Base-by-base conservation (phyloP, 2,113 vertebrate genomes). In the Platysternon megacephalum region DNA sequence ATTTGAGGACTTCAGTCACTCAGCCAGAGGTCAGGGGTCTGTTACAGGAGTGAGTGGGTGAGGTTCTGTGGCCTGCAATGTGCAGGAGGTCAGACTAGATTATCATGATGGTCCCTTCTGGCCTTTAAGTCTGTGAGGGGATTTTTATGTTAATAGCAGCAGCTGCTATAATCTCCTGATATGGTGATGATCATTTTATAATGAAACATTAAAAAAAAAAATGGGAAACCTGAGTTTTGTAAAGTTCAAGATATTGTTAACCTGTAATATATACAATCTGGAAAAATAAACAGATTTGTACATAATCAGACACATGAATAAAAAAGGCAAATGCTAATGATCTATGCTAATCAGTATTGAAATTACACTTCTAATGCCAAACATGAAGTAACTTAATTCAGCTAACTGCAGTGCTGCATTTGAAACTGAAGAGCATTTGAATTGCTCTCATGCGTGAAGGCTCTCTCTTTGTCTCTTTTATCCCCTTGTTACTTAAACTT, bases 401-500 rank as follows among this genome's bases (percentile, higher is more conserved):
- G 14, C 91, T 93, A 85, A 93, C 93, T 44, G 53, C 89, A 88
- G 89, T 52, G 91, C 32, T 53, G 0, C 24, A 22, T 86, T 85
- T 88, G 90, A 84, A 83, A 85, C 85, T 87, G 93, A 97, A 93
- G 89, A 13, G 85, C 79, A 56, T 95, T 44, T 55, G 84, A 95
- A 96, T 95, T 82, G 88, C 90, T 94, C 11, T 88, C 84, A 90
- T 89, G 90, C 88, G 44, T 5, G 17, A 91, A 84, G 78, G 35
- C 65, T 93, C 21, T 79, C 26, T 91, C 94, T 97, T 97, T 94
- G 94, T 93, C 91, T 87, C 88, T 94, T 86, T 94, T 83, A 90
- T 93, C 82, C 74, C n/a, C 79, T 86, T 93, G 94, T 97, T 97
- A 94, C 97, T 95, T 93, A 58, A 87, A 93, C 88, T 89, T 91